phyloP scores from a whole-genome alignment of 2,113 vertebrate genomes.

The Oreotragus oreotragus region DNA sequence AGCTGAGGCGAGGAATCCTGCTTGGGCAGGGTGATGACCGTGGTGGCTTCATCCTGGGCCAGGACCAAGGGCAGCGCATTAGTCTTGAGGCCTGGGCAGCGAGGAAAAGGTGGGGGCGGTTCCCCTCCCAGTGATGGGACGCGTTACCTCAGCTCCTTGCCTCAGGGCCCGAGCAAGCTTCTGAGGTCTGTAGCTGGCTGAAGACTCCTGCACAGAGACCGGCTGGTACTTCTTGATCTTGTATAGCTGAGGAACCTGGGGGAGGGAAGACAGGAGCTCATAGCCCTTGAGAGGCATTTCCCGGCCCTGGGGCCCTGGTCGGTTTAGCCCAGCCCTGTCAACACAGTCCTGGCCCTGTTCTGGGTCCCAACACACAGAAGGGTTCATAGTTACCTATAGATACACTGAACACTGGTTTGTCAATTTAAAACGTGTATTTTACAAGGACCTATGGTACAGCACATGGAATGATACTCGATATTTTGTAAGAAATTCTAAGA shows the following conservation, averaged over 20 bases:
- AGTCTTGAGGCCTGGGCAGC: background rate
- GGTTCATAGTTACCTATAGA: background rate
- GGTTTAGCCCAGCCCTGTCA: background rate
- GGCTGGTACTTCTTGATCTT: conserved; percentile 85
- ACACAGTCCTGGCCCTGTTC: background rate
- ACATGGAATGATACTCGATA: fast-evolving
- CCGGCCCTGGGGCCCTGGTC: background rate
- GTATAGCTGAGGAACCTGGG: conserved; percentile 89
- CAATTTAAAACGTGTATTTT: background rate
- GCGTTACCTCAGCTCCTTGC: conserved; percentile 84
- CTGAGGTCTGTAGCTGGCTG: conserved; percentile 77
- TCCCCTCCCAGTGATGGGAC: background rate
- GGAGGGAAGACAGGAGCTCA: conserved; percentile 32
- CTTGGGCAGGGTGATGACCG: conserved; percentile 31
- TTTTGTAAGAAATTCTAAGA: background rate
- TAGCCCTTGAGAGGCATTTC: background rate
- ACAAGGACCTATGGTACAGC: background rate
- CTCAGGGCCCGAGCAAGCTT: conserved; percentile 81
- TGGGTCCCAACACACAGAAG: background rate
- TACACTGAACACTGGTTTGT: background rate
- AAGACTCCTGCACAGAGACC: conserved; percentile 78
- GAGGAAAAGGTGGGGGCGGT: background rate
- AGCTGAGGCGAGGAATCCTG: background rate
- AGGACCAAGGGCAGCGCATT: background rate
- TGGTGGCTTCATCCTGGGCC: conserved; percentile 81